Evolutionary conservation across 1,140 invertebrate genomes (phyloP).

Genomic region (Physella acuta): DNA sequence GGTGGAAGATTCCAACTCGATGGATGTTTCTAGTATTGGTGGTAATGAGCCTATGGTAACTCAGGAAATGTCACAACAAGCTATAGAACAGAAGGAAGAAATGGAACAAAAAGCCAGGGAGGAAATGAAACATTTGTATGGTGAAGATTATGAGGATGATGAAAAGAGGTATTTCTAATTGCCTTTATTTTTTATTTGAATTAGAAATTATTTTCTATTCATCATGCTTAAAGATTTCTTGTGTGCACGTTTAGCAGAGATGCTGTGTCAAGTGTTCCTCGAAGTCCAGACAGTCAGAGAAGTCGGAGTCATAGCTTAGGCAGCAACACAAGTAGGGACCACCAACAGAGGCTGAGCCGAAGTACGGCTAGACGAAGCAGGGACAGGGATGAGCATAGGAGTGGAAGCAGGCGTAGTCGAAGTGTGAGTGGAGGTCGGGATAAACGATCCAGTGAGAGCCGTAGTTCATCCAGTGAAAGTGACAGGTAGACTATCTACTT

Average conservation of each 20-base stretch:
- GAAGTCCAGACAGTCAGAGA: slow-evolving; percentile 9
- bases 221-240: no score
- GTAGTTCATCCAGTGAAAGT: slow-evolving; percentile 12
- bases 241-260: background rate
- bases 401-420: slow-evolving; percentile 3
- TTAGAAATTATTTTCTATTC: background rate
- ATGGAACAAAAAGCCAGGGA: background rate
- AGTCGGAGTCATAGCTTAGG: slow-evolving; percentile 15
- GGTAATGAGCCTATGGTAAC: background rate
- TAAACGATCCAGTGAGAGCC: background rate
- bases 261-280: background rate
- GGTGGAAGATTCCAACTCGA: background rate
- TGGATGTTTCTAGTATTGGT: background rate
- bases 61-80: background rate
- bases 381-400: background rate
- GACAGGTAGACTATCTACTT: background rate
- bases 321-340: background rate
- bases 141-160: slow-evolving; percentile 6
- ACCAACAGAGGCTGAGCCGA: background rate
- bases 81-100: background rate
- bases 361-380: background rate
- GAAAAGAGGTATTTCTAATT: background rate
- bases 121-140: slow-evolving; percentile 12
- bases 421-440: background rate
- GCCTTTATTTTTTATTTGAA: background rate